These are phyloP conservation scores for Ranitomeya imitator DNA, from an alignment of 2,113 vertebrate species.

Conservation along the genomic window DNA sequence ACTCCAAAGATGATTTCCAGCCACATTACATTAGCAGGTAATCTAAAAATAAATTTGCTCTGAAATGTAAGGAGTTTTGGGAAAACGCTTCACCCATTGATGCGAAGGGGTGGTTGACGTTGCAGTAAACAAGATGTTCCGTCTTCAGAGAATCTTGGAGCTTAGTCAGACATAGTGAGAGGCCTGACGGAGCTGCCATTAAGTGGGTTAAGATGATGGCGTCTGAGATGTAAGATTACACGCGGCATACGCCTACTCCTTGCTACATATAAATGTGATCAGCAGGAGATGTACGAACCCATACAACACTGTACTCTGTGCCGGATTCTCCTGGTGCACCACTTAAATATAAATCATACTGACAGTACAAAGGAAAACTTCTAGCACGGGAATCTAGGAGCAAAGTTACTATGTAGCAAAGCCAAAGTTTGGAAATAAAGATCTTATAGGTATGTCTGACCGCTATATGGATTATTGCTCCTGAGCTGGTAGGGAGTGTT, in stretches of 20 bases:
- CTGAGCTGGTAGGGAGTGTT: background rate
- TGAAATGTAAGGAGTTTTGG: background rate
- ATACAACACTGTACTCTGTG: slow-evolving; percentile 37
- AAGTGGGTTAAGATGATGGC: slow-evolving; percentile 25
- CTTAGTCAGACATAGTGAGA: background rate
- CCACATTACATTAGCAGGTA: background rate
- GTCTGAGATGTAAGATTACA: slow-evolving; percentile 39
- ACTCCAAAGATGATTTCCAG: background rate
- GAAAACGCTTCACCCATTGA: background rate
- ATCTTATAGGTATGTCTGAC: background rate
- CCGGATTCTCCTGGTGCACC: slow-evolving; percentile 32
- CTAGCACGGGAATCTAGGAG: background rate
- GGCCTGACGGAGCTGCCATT: background rate
- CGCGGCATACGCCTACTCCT: slow-evolving; percentile 15
- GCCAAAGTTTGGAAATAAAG: background rate
- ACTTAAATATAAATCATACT: slow-evolving; percentile 49
- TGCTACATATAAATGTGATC: slow-evolving; percentile 46
- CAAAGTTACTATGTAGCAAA: slow-evolving; percentile 8
- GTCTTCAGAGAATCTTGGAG: background rate
- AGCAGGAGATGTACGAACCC: slow-evolving; percentile 35
- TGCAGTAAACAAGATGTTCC: background rate
- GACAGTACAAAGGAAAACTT: slow-evolving; percentile 50
- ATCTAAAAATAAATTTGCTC: background rate
- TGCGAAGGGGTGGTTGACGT: background rate
- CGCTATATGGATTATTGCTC: background rate